Conservation (phyloP, 2,888 invertebrate genomes). For the Bimastos eiseni region DNA sequence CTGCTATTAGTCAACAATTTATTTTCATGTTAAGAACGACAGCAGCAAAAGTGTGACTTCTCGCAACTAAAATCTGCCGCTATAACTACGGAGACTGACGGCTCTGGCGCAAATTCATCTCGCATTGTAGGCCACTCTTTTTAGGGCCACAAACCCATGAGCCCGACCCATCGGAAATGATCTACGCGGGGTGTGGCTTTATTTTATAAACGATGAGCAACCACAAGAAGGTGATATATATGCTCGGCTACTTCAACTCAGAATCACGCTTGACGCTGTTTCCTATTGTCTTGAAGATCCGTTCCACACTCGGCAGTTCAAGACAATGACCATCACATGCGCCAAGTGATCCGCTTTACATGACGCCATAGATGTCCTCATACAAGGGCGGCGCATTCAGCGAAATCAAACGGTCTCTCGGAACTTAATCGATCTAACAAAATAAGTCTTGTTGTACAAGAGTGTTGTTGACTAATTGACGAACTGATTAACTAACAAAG, state of each 20-base stretch:
- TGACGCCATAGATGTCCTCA: background rate
- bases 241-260: background rate
- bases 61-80: background rate
- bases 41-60: background rate
- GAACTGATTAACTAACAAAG: background rate
- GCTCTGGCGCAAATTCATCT: background rate
- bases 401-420: background rate
- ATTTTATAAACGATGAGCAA: slow-evolving; percentile 5
- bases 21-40: background rate
- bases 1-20: background rate
- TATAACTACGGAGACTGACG: background rate
- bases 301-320: background rate
- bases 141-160: background rate
- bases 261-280: background rate
- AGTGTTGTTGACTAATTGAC: background rate
- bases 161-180: background rate
- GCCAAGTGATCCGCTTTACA: background rate
- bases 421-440: background rate
- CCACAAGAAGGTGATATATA: background rate
- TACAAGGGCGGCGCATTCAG: background rate
- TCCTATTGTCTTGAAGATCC: background rate
- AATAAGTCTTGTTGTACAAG: background rate
- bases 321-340: background rate
- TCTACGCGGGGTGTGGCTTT: background rate
- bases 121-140: background rate